Evolutionary conservation across 2,113 vertebrate species (phyloP), one percentile per base, ranked within the genome.

Genomic region (Glaucidium brasilianum): DNA sequence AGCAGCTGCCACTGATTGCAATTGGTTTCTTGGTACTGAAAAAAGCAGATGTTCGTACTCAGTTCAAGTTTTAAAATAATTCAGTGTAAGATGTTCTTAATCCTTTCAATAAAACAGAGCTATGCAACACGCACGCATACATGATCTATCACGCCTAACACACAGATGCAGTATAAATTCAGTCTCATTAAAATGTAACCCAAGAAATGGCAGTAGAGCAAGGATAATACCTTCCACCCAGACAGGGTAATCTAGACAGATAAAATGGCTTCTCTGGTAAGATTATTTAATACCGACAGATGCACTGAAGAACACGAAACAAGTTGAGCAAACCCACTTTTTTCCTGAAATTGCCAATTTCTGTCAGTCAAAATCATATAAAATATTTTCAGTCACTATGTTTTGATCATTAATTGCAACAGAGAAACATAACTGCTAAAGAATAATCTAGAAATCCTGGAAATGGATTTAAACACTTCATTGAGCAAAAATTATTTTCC

Each of bases 1-100:
- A 10, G 99, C 99, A 59, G 99, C 98, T 69, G 99, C 99, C 92
- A 99, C 99, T 0, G 99, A 99, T 94, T 99, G 99, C 97, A 99
- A 77, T 67, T 99, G 99, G 97, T 99, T 99, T 89, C 99, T 98
- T 27, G 99, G 99, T 97, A 99, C 99, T 99, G 92, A 56, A 90
- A 97, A 97, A 86, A 67, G 26, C 85, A 95, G 55, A 93, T 19
- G 35, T 4, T 74, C 11, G 5, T 4, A 83, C 17, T 97, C 73
- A 78, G 69, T 5, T 37, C 11, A 56, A 32, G 49, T 4, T 69
- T 32, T 39, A 21, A 77, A 74, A 45, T 2, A 66, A n/a, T 7
- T 21, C 68, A 47, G 27, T 5, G 15, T 2, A 67, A 53, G 1
- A 26, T 13, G 17, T 37, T 90, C 67, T 29, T 69, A 39, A 7